Evolutionary conservation across 2,797 vertebrate genomes (phyloP), one percentile per base, ranked within the genome.

Genomic region (Decapterus maruadsi): DNA sequence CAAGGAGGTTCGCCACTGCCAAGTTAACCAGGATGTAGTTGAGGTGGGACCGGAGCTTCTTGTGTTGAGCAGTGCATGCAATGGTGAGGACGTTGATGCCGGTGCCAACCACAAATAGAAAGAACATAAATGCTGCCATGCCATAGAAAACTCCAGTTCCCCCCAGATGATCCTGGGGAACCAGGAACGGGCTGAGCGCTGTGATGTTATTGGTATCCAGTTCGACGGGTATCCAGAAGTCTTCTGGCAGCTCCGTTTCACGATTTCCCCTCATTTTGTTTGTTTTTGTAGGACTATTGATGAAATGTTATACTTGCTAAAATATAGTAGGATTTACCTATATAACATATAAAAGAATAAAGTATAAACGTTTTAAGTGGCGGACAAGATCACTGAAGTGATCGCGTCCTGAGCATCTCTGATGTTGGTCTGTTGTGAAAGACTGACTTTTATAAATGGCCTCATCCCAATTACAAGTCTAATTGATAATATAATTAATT

Each of bases 11-110:
- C 56, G 95, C 76, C 5, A 92, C 6, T 0, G 95, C 91, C 90
- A 96, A 51, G 91, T 96, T 96, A 38, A 96, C 93, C 77, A 96
- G 90, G 91, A 96, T 96, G 93, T 95, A 96, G 94, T 95, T 96
- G 63, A 96, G 94, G 63, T 96, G 95, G 17, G 83, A 83, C 6
- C 83, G 73, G 12, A 87, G 92, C 88, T 96, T 96, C 92, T 95
- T 96, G 40, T 93, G 94, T 63, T 93, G 84, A 82, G 87, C 29
- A 19, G 95, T 95, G 83, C 95, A 95, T 29, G 80, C 68, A 4
- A 96, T 70, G 53, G 96, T 96, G n/a, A 96, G 81, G 1, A 31
- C 0, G 58, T 96, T 96, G 86, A 96, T 93, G 57, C 61, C 26
- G 0, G 93, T 78, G 0, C 96, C 95, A 0, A 57, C 16, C 2